Percentiles rank a stretch among this genome's conserved stretches.
These are phyloP conservation scores for Diacarnus erythraeanus DNA, from an alignment of 37 sponge, comb jelly and placozoan species.

Conservation along the genomic window DNA sequence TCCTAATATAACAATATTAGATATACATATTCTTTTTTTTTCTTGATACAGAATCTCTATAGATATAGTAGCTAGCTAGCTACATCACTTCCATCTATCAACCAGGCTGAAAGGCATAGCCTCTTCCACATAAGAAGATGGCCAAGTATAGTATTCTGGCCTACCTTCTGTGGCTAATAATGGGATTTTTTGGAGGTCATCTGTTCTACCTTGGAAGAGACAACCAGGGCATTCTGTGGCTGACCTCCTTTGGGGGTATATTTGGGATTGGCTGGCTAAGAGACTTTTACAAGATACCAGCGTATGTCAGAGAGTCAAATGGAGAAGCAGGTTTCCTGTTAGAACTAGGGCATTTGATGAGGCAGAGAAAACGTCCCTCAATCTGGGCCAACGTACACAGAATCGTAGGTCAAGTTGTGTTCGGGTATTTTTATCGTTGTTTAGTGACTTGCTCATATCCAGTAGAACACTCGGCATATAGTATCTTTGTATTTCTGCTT, in stretches of 20 bases:
- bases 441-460: conserved; percentile 57
- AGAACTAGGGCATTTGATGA: not conserved
- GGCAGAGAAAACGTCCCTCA: conserved; percentile 1
- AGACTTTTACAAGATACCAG: conserved; percentile 74
- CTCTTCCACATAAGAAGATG: conserved; percentile 28
- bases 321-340: conserved; percentile 25
- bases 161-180: conserved; percentile 74
- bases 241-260: conserved; percentile 75
- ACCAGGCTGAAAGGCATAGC: no score
- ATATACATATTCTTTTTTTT: no score
- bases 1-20: no score
- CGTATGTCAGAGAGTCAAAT: conserved; percentile 78
- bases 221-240: conserved; percentile 76
- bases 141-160: conserved; percentile 52
- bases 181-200: conserved; percentile 84
- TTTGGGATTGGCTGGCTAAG: conserved; percentile 72
- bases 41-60: no score
- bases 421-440: conserved; percentile 51
- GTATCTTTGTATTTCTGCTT: conserved; percentile 7
- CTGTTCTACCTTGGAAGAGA: conserved; percentile 88
- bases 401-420: conserved; percentile 53
- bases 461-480: not conserved
- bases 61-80: no score
- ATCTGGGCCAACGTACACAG: conserved; percentile 34
- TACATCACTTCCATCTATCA: no score